Conservation (phyloP, 2,113 vertebrate genomes). For the Psittacula cyanocephala region DNA sequence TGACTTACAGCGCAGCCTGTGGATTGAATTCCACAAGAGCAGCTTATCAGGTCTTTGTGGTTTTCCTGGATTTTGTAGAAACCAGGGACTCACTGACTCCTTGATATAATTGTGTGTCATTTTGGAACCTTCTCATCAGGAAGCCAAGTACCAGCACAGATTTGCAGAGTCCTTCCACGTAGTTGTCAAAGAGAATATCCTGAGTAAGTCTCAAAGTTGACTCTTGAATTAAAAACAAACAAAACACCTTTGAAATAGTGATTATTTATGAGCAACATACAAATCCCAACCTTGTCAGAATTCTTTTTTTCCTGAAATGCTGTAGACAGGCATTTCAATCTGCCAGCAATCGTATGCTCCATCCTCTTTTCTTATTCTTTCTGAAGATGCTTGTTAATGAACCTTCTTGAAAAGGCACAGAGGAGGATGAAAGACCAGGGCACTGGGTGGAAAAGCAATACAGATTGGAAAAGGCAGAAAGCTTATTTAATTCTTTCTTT, state of each 20-base stretch:
- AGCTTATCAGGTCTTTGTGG: not conserved
- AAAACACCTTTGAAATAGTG: not conserved
- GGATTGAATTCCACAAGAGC: not conserved
- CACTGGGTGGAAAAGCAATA: not conserved
- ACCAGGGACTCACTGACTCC: not conserved
- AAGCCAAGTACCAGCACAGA: not conserved
- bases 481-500: slow-evolving; percentile 44
- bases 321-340: not conserved
- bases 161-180: not conserved
- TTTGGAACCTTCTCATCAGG: not conserved
- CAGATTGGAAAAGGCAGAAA: slow-evolving; percentile 22
- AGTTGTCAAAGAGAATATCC: slow-evolving; percentile 1
- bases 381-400: slow-evolving; percentile 41
- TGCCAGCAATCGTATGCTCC: not conserved
- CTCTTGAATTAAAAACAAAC: not conserved
- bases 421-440: slow-evolving; percentile 17
- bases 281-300: not conserved
- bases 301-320: not conserved
- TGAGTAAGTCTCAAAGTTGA: not conserved
- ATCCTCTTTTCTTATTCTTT: slow-evolving; percentile 49
- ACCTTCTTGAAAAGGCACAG: not conserved
- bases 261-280: not conserved
- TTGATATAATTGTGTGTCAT: not conserved
- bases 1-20: not conserved
- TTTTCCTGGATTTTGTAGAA: not conserved